Conservation (phyloP, 92 coral and sea anemone genomes). For the Phymanthus crucifer region DNA sequence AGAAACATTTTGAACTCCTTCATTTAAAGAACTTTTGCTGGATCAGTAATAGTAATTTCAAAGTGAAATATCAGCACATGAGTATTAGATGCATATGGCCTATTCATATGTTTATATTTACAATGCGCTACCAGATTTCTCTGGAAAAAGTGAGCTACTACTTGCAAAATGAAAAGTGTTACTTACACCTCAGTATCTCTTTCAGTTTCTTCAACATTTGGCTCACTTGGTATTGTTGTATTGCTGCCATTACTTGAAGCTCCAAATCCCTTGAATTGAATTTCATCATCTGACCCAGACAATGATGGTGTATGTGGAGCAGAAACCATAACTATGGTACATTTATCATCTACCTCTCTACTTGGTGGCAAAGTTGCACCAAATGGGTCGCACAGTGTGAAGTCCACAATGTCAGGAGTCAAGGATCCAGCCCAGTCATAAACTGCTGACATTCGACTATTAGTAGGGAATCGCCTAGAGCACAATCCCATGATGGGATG, state of each 20-base stretch:
- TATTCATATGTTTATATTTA: not conserved
- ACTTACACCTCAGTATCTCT: constrained; percentile 44
- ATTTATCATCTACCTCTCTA: constrained; percentile 32
- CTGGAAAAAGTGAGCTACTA: not conserved
- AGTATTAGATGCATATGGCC: not conserved
- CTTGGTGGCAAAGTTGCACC: constrained; percentile 44
- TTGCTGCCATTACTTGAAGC: constrained; percentile 38
- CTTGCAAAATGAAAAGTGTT: not conserved
- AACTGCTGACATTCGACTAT: constrained; percentile 41
- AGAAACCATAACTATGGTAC: constrained; percentile 41
- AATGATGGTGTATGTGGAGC: constrained; percentile 47
- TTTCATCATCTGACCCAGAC: constrained; percentile 46
- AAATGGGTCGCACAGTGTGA: constrained; percentile 63
- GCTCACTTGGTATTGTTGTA: constrained; percentile 48
- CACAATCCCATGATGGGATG: constrained; percentile 52
- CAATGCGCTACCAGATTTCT: not conserved
- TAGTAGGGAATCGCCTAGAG: constrained; percentile 37
- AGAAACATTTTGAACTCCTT: not conserved
- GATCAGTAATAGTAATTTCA: not conserved
- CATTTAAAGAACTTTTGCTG: not conserved
- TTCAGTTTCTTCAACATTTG: constrained; percentile 36
- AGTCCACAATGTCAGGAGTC: constrained; percentile 43
- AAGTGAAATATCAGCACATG: not conserved
- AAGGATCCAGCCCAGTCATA: constrained; percentile 73
- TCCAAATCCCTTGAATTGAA: constrained; percentile 64